These are phyloP conservation scores for Gortyna flavago DNA, from an alignment of 2,888 invertebrate genomes.

Conservation along the genomic window DNA sequence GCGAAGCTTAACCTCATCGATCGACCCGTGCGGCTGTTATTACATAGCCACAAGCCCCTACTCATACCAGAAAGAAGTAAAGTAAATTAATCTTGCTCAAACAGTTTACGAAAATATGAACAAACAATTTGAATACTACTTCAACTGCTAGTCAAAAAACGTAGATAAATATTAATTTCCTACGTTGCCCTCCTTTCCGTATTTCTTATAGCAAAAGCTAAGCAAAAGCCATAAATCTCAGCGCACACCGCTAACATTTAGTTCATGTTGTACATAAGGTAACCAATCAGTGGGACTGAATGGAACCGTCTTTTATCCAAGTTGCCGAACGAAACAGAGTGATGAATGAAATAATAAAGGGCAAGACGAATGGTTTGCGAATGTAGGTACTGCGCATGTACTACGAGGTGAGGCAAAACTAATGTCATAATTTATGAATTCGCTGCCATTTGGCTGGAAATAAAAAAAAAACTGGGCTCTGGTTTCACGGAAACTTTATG, in stretches of 20 bases:
- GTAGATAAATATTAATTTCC: slow-evolving; percentile 4
- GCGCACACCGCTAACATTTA: neutral
- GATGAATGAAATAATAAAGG: neutral
- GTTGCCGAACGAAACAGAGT: neutral
- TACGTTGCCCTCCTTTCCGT: slow-evolving; percentile 1
- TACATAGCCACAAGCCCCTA: neutral
- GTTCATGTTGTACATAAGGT: neutral
- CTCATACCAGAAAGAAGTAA: neutral
- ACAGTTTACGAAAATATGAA: neutral
- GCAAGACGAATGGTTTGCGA: neutral
- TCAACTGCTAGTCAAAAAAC: neutral
- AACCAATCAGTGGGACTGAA: neutral
- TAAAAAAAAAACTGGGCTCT: neutral
- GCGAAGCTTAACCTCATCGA: neutral
- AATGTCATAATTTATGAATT: neutral
- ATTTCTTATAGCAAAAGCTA: neutral
- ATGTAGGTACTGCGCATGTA: neutral
- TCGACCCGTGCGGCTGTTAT: neutral
- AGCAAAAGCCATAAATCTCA: slow-evolving; percentile 10
- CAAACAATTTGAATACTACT: neutral
- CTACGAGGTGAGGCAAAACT: neutral
- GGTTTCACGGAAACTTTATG: neutral
- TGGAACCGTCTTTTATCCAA: neutral
- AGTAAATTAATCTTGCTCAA: neutral
- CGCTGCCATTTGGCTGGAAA: neutral